Evolutionary conservation across 1,140 invertebrate species (phyloP), one percentile per base, ranked within the genome.

Genomic region (Drosophila lacteicornis): DNA sequence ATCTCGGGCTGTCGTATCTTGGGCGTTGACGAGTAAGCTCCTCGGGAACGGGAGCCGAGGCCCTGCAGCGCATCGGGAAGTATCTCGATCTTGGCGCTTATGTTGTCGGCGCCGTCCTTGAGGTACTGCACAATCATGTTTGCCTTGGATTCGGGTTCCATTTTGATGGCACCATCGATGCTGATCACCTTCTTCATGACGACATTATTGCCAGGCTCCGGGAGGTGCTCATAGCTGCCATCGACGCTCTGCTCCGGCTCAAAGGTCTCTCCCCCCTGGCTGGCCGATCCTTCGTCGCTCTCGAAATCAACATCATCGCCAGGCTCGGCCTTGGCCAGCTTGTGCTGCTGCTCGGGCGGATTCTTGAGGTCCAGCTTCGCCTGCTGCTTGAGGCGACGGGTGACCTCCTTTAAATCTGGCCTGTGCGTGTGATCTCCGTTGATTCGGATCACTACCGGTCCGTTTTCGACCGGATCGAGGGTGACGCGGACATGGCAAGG

Each of bases 401-500:
- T 4, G 2, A 90, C 76, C 27, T 90, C 85, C 15, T 75, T 58
- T 2, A 82, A 5, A 53, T 90, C 81, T 4, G 81, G 71, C 2
- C 49, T 49, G 50, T 92, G 91, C 0, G 78, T 86, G 45, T 92
- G 91, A 25, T 90, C 67, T 0, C 91, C 91, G 25, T 92, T 90
- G 11, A 92, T 91, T 17, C 85, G 78, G 36, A 90, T 56, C 13
- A 87, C 83, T 4, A 77, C 30, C 0, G 79, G 81, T n/a, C 85
- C 82, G 22, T 76, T 65, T 8, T 80, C 74, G 0, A 25, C 36
- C 9, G 73, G 78, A 74, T 86, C 78, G 2, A 91, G 42, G 8
- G 91, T 92, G 27, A 92, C 63, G 12, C 91, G 84, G 0, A 82
- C 87, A 58, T 90, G 85, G 43, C 91, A 92, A 33, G 75, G 78